phyloP scores from a whole-genome alignment of 2,888 invertebrate genomes.

The Notocelia uddmanniana region DNA sequence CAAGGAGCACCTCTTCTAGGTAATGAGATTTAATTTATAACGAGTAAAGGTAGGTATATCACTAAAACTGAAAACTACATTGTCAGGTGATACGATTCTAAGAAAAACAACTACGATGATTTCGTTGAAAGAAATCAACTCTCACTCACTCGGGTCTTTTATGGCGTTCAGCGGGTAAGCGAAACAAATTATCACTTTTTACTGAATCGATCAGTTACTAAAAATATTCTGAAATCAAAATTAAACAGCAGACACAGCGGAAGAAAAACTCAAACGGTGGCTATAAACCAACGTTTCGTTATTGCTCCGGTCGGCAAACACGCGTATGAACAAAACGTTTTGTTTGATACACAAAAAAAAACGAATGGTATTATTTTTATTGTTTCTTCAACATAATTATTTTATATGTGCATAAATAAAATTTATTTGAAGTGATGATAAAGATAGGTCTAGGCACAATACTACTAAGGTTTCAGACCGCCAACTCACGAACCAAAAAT shows the following conservation, averaged over 20 bases:
- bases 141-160: slow-evolving; percentile 22
- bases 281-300: slow-evolving; percentile 62
- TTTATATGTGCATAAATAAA: too few species aligned
- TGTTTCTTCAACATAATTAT: too few species aligned
- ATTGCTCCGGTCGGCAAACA: slow-evolving; percentile 43
- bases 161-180: slow-evolving; percentile 17
- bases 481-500: too few species aligned
- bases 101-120: slow-evolving; percentile 40
- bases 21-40: slow-evolving; percentile 15
- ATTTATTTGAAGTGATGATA: too few species aligned
- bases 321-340: slow-evolving; percentile 19
- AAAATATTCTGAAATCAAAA: slow-evolving; percentile 58
- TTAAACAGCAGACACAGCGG: slow-evolving; percentile 76
- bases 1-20: slow-evolving; percentile 22
- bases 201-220: slow-evolving; percentile 54
- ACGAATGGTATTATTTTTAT: too few species aligned
- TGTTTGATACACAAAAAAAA: neutral
- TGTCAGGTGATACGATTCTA: slow-evolving; percentile 33
- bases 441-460: too few species aligned
- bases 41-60: slow-evolving; percentile 21
- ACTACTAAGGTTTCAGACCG: too few species aligned
- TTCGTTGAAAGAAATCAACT: slow-evolving; percentile 40
- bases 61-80: slow-evolving; percentile 26
- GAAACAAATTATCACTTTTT: slow-evolving; percentile 47
- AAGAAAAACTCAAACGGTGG: slow-evolving; percentile 74